phyloP scores from a whole-genome alignment of 2,113 vertebrate genomes.

The Tachysurus fulvidraco region DNA sequence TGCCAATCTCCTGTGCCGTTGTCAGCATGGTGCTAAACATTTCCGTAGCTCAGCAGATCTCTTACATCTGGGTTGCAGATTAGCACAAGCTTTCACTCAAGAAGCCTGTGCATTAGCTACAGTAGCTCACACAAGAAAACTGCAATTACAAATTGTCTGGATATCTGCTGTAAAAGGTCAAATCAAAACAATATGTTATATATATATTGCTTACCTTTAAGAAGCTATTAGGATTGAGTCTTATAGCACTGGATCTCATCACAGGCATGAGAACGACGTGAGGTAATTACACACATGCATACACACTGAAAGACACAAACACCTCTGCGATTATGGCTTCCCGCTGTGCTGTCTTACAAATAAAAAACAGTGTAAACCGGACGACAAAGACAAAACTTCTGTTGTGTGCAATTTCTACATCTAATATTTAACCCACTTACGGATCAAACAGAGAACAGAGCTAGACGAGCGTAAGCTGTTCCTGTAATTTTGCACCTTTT shows the following conservation, averaged over 20 bases:
- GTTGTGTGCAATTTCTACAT: not conserved
- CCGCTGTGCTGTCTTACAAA: not conserved
- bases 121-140: conserved; percentile 5
- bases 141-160: conserved; percentile 11
- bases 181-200: conserved; percentile 3
- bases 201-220: not conserved
- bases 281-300: not conserved
- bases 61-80: conserved; percentile 29
- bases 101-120: conserved; percentile 17
- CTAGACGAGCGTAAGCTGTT: not conserved
- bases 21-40: conserved; percentile 18
- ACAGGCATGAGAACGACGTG: not conserved
- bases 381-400: not conserved
- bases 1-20: not conserved
- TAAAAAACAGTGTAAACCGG: not conserved
- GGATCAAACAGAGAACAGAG: not conserved
- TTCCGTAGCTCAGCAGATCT: conserved; percentile 33
- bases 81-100: conserved; percentile 6
- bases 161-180: conserved; percentile 11
- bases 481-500: not conserved
- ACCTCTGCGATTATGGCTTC: not conserved
- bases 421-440: not conserved
- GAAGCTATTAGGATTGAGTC: not conserved
- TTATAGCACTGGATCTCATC: not conserved
- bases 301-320: not conserved